phyloP scores from a whole-genome alignment of 2,113 vertebrate species.

The Nymphicus hollandicus region DNA sequence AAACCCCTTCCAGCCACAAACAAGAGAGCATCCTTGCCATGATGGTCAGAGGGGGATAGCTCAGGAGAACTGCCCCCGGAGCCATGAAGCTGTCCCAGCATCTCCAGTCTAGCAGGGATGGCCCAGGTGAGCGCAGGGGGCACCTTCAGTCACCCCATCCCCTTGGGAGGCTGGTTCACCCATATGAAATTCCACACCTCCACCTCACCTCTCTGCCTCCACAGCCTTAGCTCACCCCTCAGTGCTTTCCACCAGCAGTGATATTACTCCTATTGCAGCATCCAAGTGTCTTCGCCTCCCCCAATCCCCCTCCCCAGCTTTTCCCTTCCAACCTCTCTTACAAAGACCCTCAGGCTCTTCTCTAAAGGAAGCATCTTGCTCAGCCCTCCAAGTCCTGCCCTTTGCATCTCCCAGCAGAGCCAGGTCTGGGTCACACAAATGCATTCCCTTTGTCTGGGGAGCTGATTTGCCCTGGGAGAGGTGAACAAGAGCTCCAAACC shows the following conservation, averaged over 20 bases:
- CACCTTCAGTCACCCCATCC: not conserved
- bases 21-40: not conserved
- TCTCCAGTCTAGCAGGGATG: not conserved
- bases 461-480: not conserved
- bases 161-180: not conserved
- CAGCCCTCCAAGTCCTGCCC: not conserved
- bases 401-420: not conserved
- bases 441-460: not conserved
- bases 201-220: not conserved
- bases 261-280: not conserved
- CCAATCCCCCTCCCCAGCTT: not conserved
- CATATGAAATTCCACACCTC: constrained; percentile 32
- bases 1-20: not conserved
- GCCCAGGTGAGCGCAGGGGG: not conserved
- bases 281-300: not conserved
- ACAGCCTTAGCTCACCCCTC: not conserved
- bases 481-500: not conserved
- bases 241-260: not conserved
- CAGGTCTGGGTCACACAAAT: not conserved
- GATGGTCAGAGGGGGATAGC: not conserved
- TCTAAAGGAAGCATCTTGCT: not conserved
- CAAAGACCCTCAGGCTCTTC: not conserved
- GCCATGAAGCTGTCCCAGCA: not conserved
- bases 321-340: not conserved
- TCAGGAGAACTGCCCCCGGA: not conserved